phyloP scores from a whole-genome alignment of 2,113 vertebrate species.

The Cynoglossus semilaevis region DNA sequence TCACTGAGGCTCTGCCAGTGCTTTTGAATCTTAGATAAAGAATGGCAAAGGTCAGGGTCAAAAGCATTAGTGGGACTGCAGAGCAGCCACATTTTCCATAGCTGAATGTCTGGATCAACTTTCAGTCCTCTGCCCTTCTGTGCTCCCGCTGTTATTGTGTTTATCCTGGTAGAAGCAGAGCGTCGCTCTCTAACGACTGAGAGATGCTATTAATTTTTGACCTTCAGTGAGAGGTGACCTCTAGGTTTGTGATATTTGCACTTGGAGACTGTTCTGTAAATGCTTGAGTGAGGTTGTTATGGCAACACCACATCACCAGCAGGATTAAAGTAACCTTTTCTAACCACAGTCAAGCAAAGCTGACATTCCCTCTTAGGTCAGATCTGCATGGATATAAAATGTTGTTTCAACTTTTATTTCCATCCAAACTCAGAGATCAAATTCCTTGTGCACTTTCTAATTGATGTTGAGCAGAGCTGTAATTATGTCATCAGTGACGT shows the following conservation, averaged over 20 bases:
- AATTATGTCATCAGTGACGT: slow-evolving; percentile 16
- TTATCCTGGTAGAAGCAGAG: background rate
- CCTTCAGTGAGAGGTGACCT: background rate
- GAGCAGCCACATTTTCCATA: slow-evolving; percentile 63
- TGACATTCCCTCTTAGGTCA: too few species aligned
- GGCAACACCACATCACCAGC: too few species aligned
- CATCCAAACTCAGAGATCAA: too few species aligned
- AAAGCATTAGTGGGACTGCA: slow-evolving; percentile 52
- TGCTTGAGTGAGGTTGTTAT: background rate
- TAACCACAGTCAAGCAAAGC: too few species aligned
- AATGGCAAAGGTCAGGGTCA: slow-evolving; percentile 66
- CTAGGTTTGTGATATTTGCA: background rate
- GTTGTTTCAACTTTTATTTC: background rate
- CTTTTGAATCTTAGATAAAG: slow-evolving; percentile 31
- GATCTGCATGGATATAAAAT: background rate
- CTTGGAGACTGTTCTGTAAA: background rate
- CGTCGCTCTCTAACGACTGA: slow-evolving; percentile 43
- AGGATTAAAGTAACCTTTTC: too few species aligned
- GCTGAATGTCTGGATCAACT: slow-evolving; percentile 55
- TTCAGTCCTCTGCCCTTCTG: slow-evolving; percentile 51
- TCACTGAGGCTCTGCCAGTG: slow-evolving; percentile 26
- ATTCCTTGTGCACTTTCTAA: background rate
- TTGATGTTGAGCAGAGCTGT: background rate
- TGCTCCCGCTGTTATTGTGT: slow-evolving; percentile 20
- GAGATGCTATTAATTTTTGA: slow-evolving; percentile 7